phyloP scores from a whole-genome alignment of 2,797 vertebrate genomes.

The Chanos chanos region DNA sequence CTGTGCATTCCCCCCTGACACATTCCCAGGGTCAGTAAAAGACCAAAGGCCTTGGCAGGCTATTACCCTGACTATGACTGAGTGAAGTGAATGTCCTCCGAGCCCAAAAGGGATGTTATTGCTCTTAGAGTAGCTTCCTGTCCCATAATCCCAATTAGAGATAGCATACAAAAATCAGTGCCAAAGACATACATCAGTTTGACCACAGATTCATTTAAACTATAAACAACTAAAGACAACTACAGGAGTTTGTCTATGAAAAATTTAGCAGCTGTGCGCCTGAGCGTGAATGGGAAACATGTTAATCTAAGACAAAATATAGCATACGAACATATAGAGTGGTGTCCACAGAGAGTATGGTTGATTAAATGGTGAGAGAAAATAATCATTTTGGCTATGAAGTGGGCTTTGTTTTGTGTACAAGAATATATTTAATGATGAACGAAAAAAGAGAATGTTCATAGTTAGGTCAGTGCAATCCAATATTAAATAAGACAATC shows the following conservation, averaged over 20 bases:
- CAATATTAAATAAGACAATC: too few relatives aligned
- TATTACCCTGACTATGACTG: conserved; percentile 7
- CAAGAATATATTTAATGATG: too few relatives aligned
- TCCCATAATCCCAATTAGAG: conserved; percentile 32
- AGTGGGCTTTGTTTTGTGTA: too few relatives aligned
- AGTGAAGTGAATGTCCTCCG: conserved; percentile 24
- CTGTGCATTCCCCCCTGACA: not conserved
- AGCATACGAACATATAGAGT: too few relatives aligned
- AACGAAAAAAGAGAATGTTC: too few relatives aligned
- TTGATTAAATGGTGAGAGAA: too few relatives aligned
- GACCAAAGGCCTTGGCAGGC: conserved; percentile 6
- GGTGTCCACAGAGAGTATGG: too few relatives aligned
- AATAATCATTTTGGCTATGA: too few relatives aligned
- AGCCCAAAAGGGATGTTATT: conserved; percentile 5
- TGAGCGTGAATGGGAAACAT: too few relatives aligned
- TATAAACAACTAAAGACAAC: conserved; percentile 22
- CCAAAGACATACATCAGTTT: conserved; percentile 21
- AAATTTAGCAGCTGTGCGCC: too few relatives aligned
- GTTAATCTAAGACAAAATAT: too few relatives aligned
- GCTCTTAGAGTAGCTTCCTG: conserved; percentile 3
- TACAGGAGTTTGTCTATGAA: not conserved
- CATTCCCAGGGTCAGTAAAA: conserved; percentile 18
- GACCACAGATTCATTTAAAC: conserved; percentile 18
- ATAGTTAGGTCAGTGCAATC: too few relatives aligned
- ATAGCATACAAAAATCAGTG: conserved; percentile 31